phyloP scores from a whole-genome alignment of 2,888 invertebrate genomes.

The Halictus ligatus region DNA sequence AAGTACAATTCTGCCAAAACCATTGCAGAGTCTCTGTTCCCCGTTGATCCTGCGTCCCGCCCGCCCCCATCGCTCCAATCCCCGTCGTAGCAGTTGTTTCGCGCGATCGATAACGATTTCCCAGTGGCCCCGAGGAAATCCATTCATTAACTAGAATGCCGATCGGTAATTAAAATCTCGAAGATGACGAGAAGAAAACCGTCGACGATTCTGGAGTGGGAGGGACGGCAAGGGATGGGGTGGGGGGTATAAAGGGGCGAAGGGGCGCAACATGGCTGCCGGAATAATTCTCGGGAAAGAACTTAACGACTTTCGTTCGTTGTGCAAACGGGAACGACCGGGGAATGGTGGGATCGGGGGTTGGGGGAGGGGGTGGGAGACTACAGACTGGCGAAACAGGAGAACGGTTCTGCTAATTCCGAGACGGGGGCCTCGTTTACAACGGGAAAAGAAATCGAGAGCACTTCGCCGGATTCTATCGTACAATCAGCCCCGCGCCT shows the following conservation, averaged over 20 bases:
- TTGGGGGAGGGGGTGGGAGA: background rate
- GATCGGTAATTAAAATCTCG: constrained; percentile 81
- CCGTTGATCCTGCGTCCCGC: background rate
- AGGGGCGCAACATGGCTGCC: constrained; percentile 9
- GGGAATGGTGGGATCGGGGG: constrained; percentile 17
- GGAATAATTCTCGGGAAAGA: constrained; percentile 70
- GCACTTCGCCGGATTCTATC: constrained; percentile 43
- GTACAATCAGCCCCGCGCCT: constrained; percentile 50
- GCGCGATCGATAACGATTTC: constrained; percentile 73
- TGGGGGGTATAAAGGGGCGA: background rate
- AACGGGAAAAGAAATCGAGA: constrained; percentile 62
- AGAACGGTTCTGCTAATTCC: constrained; percentile 63
- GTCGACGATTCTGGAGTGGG: constrained; percentile 15
- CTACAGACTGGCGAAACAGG: constrained; percentile 27
- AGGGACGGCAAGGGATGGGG: background rate
- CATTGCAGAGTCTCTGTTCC: constrained; percentile 17
- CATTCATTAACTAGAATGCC: constrained; percentile 78
- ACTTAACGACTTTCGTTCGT: constrained; percentile 71
- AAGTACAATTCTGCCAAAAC: constrained; percentile 86
- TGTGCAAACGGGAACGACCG: constrained; percentile 36
- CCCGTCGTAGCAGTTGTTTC: constrained; percentile 55
- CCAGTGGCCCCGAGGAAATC: constrained; percentile 54
- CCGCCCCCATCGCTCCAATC: background rate
- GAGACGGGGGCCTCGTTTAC: constrained; percentile 56
- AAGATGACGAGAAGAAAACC: constrained; percentile 60